These are phyloP conservation scores for Chlorospingus flavigularis DNA, from an alignment of 2,797 vertebrate species.

Conservation along the genomic window DNA sequence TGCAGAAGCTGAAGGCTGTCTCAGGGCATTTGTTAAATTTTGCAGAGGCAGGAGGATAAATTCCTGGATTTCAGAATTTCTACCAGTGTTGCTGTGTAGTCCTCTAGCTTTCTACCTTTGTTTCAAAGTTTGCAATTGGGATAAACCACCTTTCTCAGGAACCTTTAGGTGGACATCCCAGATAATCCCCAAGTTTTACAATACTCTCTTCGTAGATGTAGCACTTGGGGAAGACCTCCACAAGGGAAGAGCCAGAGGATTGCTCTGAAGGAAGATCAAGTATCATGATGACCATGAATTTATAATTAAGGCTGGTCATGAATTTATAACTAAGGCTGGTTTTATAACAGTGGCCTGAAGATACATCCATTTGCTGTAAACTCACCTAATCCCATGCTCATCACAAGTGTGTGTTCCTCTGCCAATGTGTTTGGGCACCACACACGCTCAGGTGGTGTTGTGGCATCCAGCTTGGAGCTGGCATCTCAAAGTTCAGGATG, in stretches of 20 bases:
- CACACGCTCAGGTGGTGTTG: not conserved
- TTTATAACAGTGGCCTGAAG: not conserved
- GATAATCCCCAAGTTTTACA: not conserved
- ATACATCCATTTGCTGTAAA: not conserved
- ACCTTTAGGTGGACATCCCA: not conserved
- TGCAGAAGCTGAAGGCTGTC: not conserved
- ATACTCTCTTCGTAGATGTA: fast-evolving
- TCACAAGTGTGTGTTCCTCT: not conserved
- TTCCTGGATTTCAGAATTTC: not conserved
- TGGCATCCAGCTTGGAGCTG: not conserved
- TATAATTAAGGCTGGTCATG: not conserved
- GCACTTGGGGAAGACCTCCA: not conserved
- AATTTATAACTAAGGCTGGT: not conserved
- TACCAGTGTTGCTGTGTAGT: not conserved
- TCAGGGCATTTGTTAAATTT: not conserved
- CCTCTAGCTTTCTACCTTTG: not conserved
- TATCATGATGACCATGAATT: not conserved
- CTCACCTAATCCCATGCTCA: not conserved
- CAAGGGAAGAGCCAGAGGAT: not conserved
- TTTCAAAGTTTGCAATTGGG: not conserved
- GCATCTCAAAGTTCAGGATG: not conserved
- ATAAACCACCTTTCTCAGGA: not conserved
- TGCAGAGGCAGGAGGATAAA: not conserved
- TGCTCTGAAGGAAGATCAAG: not conserved
- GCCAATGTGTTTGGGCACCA: not conserved